Evolutionary conservation across 2,888 invertebrate species (phyloP).

Genomic region (Hyposoter dolosus): DNA sequence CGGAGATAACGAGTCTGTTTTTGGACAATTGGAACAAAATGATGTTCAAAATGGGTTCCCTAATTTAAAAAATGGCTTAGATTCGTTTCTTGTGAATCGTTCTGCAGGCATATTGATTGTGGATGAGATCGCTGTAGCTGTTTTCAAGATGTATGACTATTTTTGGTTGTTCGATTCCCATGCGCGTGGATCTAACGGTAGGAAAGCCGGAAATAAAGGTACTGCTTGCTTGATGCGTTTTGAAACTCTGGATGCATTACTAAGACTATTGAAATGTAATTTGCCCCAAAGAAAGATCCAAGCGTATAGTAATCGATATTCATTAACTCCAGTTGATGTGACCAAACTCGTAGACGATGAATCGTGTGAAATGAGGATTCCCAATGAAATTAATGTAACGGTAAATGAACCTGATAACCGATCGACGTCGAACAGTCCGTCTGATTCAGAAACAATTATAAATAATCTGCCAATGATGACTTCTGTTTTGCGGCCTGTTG

Average conservation of each 20-base stretch:
- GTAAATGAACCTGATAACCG: not conserved
- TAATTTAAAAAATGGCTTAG: not conserved
- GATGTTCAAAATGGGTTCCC: not conserved
- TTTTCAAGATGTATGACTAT: not conserved
- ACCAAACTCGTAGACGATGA: not conserved
- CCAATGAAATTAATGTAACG: not conserved
- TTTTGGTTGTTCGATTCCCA: constrained; percentile 65
- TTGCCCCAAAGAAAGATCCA: not conserved
- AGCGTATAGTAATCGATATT: not conserved
- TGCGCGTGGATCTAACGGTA: constrained; percentile 72
- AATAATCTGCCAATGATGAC: constrained; percentile 1
- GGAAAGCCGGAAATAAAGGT: constrained; percentile 45
- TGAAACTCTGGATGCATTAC: constrained; percentile 12
- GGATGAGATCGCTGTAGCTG: not conserved
- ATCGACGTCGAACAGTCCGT: not conserved
- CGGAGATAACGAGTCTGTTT: not conserved
- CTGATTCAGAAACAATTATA: not conserved
- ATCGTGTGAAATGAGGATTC: not conserved
- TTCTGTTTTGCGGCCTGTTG: constrained; percentile 4
- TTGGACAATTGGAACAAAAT: not conserved
- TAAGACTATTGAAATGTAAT: constrained; percentile 1
- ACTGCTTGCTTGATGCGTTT: constrained; percentile 51
- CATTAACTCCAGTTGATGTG: not conserved
- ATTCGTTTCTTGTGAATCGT: not conserved
- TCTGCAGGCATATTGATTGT: constrained; percentile 18